Evolutionary conservation across 2,888 invertebrate genomes (phyloP), one percentile per base, ranked within the genome.

Genomic region (Tachina grossa): DNA sequence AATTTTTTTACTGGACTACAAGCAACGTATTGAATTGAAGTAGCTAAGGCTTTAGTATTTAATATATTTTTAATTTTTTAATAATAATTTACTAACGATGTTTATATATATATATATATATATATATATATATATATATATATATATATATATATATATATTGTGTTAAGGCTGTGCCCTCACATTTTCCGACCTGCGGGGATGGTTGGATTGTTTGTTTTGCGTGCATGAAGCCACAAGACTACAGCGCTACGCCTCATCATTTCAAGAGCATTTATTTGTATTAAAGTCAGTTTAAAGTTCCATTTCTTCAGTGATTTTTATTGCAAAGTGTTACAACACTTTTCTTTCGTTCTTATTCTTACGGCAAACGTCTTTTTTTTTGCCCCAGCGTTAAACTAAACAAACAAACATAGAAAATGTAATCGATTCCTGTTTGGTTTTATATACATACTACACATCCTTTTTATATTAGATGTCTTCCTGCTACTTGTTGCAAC

Each of bases 371-470:
- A 6, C 9, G 1, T 57, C 31, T 57, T 16, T 41, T 16, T 61
- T 61, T 16, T 47, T 71, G 63, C n/a, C 41, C n/a, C 53, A 41
- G 39, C 63, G 65, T 69, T 72, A 59, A 71, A 63, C 31, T 31
- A 81, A 57, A 8, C 10, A 81, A 71, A 71, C 65, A 77, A 59
- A 63, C 43, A 31, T 31, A 69, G 41, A 77, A 83, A 81, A 77
- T 80, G 74, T 81, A 86, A 86, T 86, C 83, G 81, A 86, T 83
- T 84, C 77, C 83, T 81, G 53, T 41, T 83, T 71, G 69, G 55
- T 31, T 61, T 57, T 47, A 22, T 47, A 41, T 59, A 31, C n/a
- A 22, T 19, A 22, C 31, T 31, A 31, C 31, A 31, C 31, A 53
- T 53, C 19, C 9, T 57, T 41, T 45, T 68, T 65, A 76, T 45